Evolutionary conservation across 1,140 invertebrate species (phyloP), one percentile per base, ranked within the genome.

Genomic region (Nylanderia fulva): DNA sequence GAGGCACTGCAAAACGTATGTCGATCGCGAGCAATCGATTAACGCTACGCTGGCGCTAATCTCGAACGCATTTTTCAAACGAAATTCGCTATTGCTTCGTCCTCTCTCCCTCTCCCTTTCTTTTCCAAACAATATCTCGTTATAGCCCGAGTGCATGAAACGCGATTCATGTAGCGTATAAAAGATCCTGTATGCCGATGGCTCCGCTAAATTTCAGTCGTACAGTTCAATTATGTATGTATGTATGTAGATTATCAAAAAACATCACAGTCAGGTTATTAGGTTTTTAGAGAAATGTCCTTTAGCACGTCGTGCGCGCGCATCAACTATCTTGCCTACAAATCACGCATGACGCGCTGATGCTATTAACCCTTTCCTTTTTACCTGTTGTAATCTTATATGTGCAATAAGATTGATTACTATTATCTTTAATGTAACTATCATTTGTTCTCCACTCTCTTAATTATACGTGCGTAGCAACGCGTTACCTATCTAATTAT

Each of bases 231-330:
- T 85, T 82, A 82, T 89, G 85, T 88, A 85, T 87, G 87, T 91
- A 91, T 86, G 87, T 89, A 86, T 89, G 89, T 92, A 92, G 85
- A 92, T 93, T 90, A 90, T 92, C 86, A 92, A 92, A 91, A 92
- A 93, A 92, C 85, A 92, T 93, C 91, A 92, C 92, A 92, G 92
- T 93, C 90, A 89, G 88, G 86, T 92, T 91, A 84, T 85, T 89
- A 91, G 85, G 88, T 90, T 90, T 68, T 91, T 86, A 90, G 79
- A 88, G 86, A 90, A 86, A 72, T 76, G 69, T 85, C 64, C 33
- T 86, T 80, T 29, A 39, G 42, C 80, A 76, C 71, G 45, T 42
- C 42, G 58, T 24, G 21, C 18, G 56, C 39, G 77, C 33, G 39
- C 69, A 42, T 58, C 18, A 48, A 54, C 29, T 80, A 29, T 42